Evolutionary conservation across 2,888 invertebrate species (phyloP), one percentile per base, ranked within the genome.

Genomic region (Eristalis tenax): DNA sequence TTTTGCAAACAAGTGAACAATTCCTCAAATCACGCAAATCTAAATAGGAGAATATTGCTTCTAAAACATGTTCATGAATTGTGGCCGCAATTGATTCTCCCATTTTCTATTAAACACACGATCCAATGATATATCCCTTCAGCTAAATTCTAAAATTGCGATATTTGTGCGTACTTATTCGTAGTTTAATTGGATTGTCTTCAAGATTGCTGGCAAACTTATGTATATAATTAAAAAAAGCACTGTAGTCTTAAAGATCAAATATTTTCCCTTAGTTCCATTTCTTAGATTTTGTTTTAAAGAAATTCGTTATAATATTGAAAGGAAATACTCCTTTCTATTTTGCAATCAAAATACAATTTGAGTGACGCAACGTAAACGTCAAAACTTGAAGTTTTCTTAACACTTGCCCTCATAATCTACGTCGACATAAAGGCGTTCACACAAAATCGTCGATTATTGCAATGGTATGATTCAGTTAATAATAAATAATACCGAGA

Each of bases 1-100:
- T 96, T 93, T 97, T 97, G 94, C 99, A 99, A 74, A 98, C 98
- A 89, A 98, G 94, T 87, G 97, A 96, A 94, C 98, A 98, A 93
- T 96, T 97, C 90, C 96, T 94, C 88, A 99, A 94, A 92, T 99
- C 98, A 91, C 95, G 95, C 79, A 98, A 94, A 91, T 96, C 96
- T 91, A 99, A 94, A 94, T 97, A 98, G 5, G 98, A 97, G 94
- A 99, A 98, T 93, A 98, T 96, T 91, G 96, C 95, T 94, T 98
- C 98, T 92, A 98, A 94, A 91, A 97, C 95, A 94, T 96, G 95
- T 92, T 97, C 96, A 83, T 96, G 96, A 90, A 96, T 94, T 92
- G 95, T 94, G 91, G 95, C 94, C 90, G 94, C 95, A 91, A 95
- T 94, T 89, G 94, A 93, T 92, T 95, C 95, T 93, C 94, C 94